Percentiles rank a stretch among this genome's conserved stretches.
phyloP scores from a whole-genome alignment of 2,797 vertebrate genomes.

The Myotis daubentonii region DNA sequence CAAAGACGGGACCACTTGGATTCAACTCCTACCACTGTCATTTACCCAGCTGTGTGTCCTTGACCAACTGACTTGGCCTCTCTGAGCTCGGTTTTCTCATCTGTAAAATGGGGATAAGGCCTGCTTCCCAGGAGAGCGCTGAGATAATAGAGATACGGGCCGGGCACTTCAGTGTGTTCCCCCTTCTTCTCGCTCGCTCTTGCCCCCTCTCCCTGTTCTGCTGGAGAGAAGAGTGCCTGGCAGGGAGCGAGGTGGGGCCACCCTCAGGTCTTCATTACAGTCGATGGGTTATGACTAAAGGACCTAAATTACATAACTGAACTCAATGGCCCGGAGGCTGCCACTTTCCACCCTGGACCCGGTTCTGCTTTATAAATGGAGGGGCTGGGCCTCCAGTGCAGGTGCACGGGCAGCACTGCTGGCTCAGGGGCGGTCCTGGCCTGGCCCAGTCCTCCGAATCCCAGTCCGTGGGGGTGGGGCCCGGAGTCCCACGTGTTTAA shows the following conservation, averaged over 20 bases:
- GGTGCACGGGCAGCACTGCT: neutral
- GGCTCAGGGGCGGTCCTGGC: neutral
- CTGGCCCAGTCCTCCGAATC: neutral
- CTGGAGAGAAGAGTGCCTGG: neutral
- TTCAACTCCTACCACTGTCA: neutral
- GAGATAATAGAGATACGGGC: neutral
- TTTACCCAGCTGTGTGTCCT: neutral
- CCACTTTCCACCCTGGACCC: neutral
- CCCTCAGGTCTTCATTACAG: neutral
- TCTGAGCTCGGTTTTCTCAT: constrained; percentile 7
- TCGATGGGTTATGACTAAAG: neutral
- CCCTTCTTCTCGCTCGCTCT: no score
- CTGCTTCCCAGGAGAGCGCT: neutral
- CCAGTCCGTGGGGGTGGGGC: neutral
- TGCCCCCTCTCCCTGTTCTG: neutral
- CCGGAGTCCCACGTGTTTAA: neutral
- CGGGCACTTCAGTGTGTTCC: neutral
- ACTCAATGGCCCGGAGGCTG: neutral
- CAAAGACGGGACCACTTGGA: neutral
- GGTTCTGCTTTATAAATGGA: neutral
- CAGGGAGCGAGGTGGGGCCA: neutral
- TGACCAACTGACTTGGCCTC: neutral
- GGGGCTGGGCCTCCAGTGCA: neutral
- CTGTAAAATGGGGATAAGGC: neutral
- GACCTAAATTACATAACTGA: neutral